Percentiles rank a stretch among this genome's conserved stretches.
Conservation (phyloP, 64 coral and sea anemone genomes). For the Acropora tenuis region DNA sequence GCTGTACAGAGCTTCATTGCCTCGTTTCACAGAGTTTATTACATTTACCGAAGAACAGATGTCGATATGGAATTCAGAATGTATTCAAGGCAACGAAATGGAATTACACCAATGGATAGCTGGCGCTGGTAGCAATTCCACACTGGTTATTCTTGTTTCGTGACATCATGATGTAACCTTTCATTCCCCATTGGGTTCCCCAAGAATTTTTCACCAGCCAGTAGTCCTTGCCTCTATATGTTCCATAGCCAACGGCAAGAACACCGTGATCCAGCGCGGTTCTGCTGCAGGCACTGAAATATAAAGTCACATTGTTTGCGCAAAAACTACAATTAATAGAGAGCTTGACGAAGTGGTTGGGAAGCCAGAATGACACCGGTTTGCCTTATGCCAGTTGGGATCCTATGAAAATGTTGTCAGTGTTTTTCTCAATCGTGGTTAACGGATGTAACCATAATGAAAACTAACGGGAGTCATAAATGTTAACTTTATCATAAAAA, state of each 20-base stretch:
- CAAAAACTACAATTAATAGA: too few relatives aligned
- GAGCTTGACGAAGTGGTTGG: too few relatives aligned
- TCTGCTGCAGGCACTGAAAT: constrained; percentile 50
- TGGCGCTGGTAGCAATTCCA: constrained; percentile 75
- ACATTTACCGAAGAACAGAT: background rate
- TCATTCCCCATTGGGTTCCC: constrained; percentile 43
- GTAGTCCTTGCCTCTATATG: constrained; percentile 57
- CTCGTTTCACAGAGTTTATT: background rate
- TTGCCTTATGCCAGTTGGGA: too few relatives aligned
- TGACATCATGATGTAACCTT: constrained; percentile 78
- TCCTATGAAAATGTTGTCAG: too few relatives aligned
- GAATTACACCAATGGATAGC: constrained; percentile 68
- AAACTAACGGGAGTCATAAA: background rate
- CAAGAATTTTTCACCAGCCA: constrained; percentile 79
- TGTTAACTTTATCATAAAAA: background rate
- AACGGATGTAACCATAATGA: background rate
- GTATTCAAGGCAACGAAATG: background rate
- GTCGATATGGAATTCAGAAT: background rate
- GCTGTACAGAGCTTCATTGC: background rate
- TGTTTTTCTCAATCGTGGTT: too few relatives aligned
- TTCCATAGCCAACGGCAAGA: constrained; percentile 77
- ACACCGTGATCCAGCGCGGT: constrained; percentile 72
- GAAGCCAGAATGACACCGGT: too few relatives aligned
- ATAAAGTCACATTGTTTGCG: background rate
- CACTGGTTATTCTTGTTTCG: constrained; percentile 82